Conservation (phyloP, 53 echinoderm and acorn worm species). For the Antedon mediterranea region DNA sequence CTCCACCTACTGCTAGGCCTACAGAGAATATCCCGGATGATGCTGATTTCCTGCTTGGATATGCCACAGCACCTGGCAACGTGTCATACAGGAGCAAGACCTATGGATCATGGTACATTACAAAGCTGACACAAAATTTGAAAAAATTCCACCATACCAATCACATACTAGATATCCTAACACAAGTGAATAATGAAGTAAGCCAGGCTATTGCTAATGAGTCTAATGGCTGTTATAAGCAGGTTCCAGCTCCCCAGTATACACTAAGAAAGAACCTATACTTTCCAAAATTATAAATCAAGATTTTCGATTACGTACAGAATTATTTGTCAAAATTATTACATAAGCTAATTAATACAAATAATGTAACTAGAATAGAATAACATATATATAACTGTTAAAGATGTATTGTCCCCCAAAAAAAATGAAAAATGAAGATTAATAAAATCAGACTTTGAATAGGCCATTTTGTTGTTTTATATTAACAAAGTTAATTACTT, state of each 20-base stretch:
- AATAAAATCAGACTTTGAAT: no score
- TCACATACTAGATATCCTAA: slow-evolving; percentile 40
- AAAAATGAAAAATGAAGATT: no score
- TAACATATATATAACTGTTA: no score
- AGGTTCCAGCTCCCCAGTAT: slow-evolving; percentile 38
- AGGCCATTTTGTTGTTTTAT: no score
- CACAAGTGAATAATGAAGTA: slow-evolving; percentile 32
- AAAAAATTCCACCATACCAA: slow-evolving; percentile 8
- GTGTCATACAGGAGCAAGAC: slow-evolving; percentile 34
- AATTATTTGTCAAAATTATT: no score
- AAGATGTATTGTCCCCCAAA: no score
- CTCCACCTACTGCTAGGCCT: background rate
- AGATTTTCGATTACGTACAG: no score
- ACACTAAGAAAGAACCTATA: slow-evolving; percentile 36
- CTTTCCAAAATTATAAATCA: slow-evolving; percentile 19
- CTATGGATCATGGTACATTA: slow-evolving; percentile 66
- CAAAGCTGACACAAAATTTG: slow-evolving; percentile 29
- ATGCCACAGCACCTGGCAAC: slow-evolving; percentile 67
- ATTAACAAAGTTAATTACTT: no score
- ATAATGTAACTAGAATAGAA: no score
- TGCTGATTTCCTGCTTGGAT: slow-evolving; percentile 57
- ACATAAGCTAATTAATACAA: no score
- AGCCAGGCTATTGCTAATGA: slow-evolving; percentile 12
- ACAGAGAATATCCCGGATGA: slow-evolving; percentile 53
- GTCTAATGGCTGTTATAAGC: slow-evolving; percentile 14